Conservation (phyloP, 2,797 vertebrate genomes). For the Dendrocincla tyrannina region DNA sequence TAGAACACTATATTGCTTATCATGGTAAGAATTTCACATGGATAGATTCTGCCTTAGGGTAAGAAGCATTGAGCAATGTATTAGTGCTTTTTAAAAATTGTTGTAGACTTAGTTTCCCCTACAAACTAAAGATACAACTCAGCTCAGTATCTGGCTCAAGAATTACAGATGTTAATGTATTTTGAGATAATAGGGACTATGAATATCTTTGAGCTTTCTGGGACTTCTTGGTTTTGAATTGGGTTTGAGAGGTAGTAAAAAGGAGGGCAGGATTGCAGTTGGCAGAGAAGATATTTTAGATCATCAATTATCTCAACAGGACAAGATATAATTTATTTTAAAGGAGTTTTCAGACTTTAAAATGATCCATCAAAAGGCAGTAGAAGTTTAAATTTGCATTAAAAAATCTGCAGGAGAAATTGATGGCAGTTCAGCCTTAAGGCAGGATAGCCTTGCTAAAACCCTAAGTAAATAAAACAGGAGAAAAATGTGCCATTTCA, state of each 20-base stretch:
- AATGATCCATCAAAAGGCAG: neutral
- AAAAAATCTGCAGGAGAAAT: neutral
- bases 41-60: neutral
- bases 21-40: neutral
- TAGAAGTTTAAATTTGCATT: slow-evolving; percentile 10
- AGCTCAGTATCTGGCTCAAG: neutral
- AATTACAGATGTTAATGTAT: neutral
- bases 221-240: neutral
- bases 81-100: neutral
- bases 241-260: neutral
- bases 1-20: neutral
- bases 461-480: neutral
- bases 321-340: neutral
- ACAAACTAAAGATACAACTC: neutral
- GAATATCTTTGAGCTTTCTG: neutral
- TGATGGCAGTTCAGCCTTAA: neutral
- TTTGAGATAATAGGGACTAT: neutral
- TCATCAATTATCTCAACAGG: neutral
- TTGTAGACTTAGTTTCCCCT: neutral
- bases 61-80: neutral
- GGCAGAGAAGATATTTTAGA: neutral
- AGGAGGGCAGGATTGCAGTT: neutral
- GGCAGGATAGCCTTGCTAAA: neutral
- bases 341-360: neutral
- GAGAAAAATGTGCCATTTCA: neutral